phyloP scores from a whole-genome alignment of 2,888 invertebrate genomes.

The Orchesella flavescens region DNA sequence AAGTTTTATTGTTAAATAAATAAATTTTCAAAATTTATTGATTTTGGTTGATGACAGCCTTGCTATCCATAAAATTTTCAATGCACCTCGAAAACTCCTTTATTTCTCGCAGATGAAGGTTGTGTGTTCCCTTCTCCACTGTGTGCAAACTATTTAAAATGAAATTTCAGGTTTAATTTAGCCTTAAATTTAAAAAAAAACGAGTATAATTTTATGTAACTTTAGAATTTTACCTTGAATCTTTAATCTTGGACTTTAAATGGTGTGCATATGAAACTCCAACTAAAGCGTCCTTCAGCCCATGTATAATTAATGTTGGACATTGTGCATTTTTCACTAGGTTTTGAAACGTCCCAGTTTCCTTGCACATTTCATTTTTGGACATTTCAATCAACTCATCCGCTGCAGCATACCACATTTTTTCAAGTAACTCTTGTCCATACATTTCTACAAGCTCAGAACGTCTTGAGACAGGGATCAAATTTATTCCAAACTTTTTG shows the following conservation, averaged over 20 bases:
- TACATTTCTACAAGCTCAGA: slow-evolving; percentile 83
- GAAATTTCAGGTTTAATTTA: neutral
- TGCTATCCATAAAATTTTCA: too few species aligned
- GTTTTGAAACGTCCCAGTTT: slow-evolving; percentile 69
- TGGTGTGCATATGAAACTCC: slow-evolving; percentile 83
- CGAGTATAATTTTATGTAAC: neutral
- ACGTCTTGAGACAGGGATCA: slow-evolving; percentile 82
- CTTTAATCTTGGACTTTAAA: slow-evolving; percentile 80
- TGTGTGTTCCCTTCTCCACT: slow-evolving; percentile 89
- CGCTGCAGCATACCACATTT: slow-evolving; percentile 82
- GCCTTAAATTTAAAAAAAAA: neutral
- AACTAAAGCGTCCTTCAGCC: slow-evolving; percentile 86
- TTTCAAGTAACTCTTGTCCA: slow-evolving; percentile 82
- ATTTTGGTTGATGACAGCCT: too few species aligned
- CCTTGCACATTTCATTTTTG: neutral
- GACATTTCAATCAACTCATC: slow-evolving; percentile 75
- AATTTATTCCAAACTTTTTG: slow-evolving; percentile 81
- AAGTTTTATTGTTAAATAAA: too few species aligned
- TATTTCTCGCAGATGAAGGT: slow-evolving; percentile 75
- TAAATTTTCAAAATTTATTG: too few species aligned
- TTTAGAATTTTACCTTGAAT: slow-evolving; percentile 79
- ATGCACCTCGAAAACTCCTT: too few species aligned
- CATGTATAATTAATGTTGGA: slow-evolving; percentile 87
- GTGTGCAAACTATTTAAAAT: slow-evolving; percentile 80
- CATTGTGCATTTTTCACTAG: slow-evolving; percentile 80